A percentile compares a stretch with the other conserved stretches of the same genome.
These are phyloP conservation scores for Brachypteracias leptosomus DNA, from an alignment of 2,113 vertebrate genomes.

Conservation along the genomic window DNA sequence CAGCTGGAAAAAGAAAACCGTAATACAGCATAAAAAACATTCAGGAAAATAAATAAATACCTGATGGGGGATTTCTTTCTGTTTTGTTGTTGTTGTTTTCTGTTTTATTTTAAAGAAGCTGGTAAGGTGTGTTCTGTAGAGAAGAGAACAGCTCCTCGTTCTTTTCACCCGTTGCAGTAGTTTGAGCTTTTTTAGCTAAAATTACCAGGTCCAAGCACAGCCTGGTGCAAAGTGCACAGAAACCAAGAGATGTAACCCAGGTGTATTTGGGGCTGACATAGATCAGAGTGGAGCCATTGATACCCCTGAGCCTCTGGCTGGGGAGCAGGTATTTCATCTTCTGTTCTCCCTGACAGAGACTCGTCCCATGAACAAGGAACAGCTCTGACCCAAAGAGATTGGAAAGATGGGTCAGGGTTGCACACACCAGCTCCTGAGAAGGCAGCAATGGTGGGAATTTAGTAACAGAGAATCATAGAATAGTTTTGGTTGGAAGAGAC, in stretches of 20 bases:
- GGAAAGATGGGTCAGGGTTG: background rate
- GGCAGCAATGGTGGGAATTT: background rate
- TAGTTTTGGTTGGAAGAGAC: no score
- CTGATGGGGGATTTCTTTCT: background rate
- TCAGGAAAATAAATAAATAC: background rate
- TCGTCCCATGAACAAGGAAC: background rate
- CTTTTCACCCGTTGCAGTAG: slow-evolving; percentile 62
- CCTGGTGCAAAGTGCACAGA: background rate
- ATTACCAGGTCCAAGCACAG: slow-evolving; percentile 65
- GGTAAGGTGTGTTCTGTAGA: background rate
- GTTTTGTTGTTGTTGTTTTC: background rate
- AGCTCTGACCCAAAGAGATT: background rate
- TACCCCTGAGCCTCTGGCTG: background rate
- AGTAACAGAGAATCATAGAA: no score
- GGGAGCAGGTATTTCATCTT: background rate
- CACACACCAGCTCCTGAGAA: background rate
- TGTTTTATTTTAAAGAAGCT: background rate
- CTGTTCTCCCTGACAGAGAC: background rate
- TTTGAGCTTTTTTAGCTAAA: slow-evolving; percentile 71
- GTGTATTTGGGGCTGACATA: background rate
- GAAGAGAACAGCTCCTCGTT: slow-evolving; percentile 48
- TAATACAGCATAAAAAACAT: background rate
- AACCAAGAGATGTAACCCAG: background rate
- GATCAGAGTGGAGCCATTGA: background rate
- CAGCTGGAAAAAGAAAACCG: background rate